Conservation (phyloP, 2,888 invertebrate species). For the Rhingia campestris region DNA sequence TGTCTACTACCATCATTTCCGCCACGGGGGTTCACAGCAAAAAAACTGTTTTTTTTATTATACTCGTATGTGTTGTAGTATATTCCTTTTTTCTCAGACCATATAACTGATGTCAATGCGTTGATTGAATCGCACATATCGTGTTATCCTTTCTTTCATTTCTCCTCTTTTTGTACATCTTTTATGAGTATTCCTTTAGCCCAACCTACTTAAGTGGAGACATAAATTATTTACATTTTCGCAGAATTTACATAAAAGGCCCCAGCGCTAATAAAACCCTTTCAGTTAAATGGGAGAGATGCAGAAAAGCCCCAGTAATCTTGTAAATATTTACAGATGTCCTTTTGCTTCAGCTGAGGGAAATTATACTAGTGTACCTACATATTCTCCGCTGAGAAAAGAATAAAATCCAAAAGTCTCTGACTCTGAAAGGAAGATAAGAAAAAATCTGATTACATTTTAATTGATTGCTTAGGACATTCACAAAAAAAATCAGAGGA, state of each 20-base stretch:
- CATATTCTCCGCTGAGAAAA: not conserved
- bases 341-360: conserved; percentile 25
- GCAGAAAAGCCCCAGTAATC: conserved; percentile 22
- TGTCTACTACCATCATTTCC: not conserved
- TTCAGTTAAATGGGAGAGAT: conserved; percentile 44
- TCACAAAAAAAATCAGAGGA: not conserved
- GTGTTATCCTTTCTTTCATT: conserved; percentile 20
- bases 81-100: not conserved
- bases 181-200: conserved; percentile 10
- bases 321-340: conserved; percentile 54
- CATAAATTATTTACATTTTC: conserved; percentile 65
- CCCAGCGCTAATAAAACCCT: conserved; percentile 50
- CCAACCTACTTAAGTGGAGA: conserved; percentile 3
- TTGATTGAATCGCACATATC: conserved; percentile 45
- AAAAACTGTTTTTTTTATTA: conserved; percentile 10
- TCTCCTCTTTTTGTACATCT: conserved; percentile 23
- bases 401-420: not conserved
- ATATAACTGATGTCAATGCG: conserved; percentile 34
- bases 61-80: not conserved
- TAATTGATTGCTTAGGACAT: conserved; percentile 36
- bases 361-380: not conserved
- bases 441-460: conserved; percentile 40
- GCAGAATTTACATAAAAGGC: conserved; percentile 66
- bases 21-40: not conserved
- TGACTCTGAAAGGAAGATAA: conserved; percentile 9